These are phyloP conservation scores for Spodoptera exigua DNA, from an alignment of 2,888 invertebrate species.

Conservation along the genomic window DNA sequence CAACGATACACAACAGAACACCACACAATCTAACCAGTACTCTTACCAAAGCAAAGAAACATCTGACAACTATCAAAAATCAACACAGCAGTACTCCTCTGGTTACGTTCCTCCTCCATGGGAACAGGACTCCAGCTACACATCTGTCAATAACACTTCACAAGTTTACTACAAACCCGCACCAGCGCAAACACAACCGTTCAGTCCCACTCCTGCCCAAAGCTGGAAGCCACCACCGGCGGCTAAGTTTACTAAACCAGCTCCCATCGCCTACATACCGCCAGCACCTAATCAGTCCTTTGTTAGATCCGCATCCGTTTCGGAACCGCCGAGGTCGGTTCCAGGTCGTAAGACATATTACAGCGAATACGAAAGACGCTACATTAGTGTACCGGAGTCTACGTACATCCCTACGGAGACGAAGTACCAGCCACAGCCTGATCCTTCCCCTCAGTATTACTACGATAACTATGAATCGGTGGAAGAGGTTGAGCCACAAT, in stretches of 20 bases:
- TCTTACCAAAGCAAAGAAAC: conserved; percentile 69
- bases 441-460: conserved; percentile 84
- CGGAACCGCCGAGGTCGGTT: conserved; percentile 68
- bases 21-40: conserved; percentile 70
- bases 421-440: conserved; percentile 82
- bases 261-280: conserved; percentile 81
- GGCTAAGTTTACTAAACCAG: conserved; percentile 76
- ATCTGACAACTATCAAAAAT: conserved; percentile 74
- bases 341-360: conserved; percentile 85
- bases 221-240: conserved; percentile 74
- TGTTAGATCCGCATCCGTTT: conserved; percentile 72
- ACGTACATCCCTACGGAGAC: conserved; percentile 82
- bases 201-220: conserved; percentile 61
- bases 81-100: conserved; percentile 77
- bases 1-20: conserved; percentile 63
- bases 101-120: conserved; percentile 86
- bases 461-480: conserved; percentile 82
- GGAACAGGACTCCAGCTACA: conserved; percentile 82
- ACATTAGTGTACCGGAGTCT: conserved; percentile 84
- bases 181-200: conserved; percentile 61
- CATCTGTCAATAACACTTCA: conserved; percentile 67
- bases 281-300: conserved; percentile 87
- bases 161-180: conserved; percentile 77
- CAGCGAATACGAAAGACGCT: conserved; percentile 86
- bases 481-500: conserved; percentile 81